These are phyloP conservation scores for Dermatemys mawii DNA, from an alignment of 2,113 vertebrate species.

Conservation along the genomic window DNA sequence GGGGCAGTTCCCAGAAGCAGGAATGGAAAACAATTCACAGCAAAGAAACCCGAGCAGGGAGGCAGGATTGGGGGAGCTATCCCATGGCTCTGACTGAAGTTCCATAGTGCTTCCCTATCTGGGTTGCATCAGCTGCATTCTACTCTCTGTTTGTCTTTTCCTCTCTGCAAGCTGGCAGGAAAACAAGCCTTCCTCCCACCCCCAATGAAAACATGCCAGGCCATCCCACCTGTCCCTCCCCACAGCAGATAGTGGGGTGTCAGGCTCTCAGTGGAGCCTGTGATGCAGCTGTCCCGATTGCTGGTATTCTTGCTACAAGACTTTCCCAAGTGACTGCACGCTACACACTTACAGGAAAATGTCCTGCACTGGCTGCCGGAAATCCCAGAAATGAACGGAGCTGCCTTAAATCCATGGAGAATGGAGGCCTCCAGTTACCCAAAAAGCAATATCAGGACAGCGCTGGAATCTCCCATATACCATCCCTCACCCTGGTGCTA, in stretches of 20 bases:
- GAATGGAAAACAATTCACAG: neutral
- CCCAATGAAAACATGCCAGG: rapidly evolving
- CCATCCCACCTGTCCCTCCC: neutral
- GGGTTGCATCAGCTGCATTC: neutral
- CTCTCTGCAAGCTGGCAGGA: rapidly evolving
- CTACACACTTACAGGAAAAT: neutral
- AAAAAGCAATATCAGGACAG: neutral
- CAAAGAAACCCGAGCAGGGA: neutral
- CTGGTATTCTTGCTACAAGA: neutral
- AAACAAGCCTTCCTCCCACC: neutral
- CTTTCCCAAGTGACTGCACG: neutral
- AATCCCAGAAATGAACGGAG: neutral
- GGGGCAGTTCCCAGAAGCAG: conserved; percentile 48
- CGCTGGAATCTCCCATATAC: neutral
- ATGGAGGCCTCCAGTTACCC: neutral
- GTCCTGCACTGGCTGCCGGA: neutral
- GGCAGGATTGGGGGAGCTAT: neutral
- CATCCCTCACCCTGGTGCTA: neutral
- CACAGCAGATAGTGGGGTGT: neutral
- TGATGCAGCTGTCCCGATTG: neutral
- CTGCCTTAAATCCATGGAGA: neutral
- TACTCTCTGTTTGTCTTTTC: neutral
- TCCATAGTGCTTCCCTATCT: rapidly evolving
- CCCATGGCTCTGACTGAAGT: rapidly evolving
- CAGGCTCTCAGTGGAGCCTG: rapidly evolving